Conservation (phyloP, 2,113 vertebrate species). For the Erythrolamprus reginae region DNA sequence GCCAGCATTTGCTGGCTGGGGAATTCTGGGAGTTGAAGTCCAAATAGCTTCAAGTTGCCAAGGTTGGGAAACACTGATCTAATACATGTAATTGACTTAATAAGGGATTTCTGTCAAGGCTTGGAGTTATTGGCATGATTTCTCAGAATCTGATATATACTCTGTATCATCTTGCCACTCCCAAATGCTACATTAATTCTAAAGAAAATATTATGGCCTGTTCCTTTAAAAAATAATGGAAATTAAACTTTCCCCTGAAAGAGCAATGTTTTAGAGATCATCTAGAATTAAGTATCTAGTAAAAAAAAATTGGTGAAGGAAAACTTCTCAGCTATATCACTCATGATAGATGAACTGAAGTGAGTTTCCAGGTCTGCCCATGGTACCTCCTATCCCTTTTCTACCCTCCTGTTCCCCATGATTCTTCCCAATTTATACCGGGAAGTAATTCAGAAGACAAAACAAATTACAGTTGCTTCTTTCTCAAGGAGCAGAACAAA, state of each 20-base stretch:
- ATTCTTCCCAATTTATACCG: neutral
- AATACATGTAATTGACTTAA: slow-evolving; percentile 32
- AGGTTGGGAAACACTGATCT: no score
- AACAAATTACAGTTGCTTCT: neutral
- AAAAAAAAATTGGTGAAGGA: neutral
- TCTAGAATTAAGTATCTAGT: neutral
- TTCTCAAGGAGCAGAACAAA: neutral
- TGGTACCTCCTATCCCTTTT: neutral
- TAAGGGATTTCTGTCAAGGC: slow-evolving; percentile 10
- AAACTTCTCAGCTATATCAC: neutral
- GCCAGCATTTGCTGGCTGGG: no score
- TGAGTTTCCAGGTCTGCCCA: neutral
- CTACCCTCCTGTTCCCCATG: neutral
- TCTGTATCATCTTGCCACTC: slow-evolving; percentile 23
- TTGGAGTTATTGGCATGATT: slow-evolving; percentile 18
- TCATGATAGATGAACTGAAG: neutral
- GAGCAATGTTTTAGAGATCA: neutral
- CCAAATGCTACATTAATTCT: neutral
- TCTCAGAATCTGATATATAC: slow-evolving; percentile 27
- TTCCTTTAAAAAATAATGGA: slow-evolving; percentile 8
- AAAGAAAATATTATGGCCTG: slow-evolving; percentile 11
- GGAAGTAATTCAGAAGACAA: neutral
- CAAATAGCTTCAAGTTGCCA: no score
- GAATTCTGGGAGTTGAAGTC: no score
- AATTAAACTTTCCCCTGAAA: neutral